Percentiles rank a stretch among this genome's conserved stretches.
Conservation (phyloP, 2,113 vertebrate genomes). For the Malurus alboscapulatus region DNA sequence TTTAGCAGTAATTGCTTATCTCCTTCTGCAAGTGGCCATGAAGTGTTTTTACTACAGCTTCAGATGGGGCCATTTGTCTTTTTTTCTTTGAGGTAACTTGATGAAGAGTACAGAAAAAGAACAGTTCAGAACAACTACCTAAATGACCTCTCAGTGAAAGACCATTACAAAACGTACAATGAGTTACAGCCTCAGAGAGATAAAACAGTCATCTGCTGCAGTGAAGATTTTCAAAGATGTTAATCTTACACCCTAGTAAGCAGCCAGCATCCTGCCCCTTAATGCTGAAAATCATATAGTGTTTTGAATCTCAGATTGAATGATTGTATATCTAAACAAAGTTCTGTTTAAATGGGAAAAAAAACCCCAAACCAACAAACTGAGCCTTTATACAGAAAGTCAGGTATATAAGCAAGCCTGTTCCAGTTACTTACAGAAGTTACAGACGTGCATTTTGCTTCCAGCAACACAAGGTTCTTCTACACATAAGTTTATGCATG, state of each 20-base stretch:
- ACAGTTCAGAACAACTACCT: background rate
- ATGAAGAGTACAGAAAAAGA: background rate
- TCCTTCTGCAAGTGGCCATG: background rate
- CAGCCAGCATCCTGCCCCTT: background rate
- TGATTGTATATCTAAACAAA: background rate
- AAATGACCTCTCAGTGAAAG: background rate
- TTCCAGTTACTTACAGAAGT: background rate
- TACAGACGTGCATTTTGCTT: background rate
- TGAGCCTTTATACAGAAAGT: background rate
- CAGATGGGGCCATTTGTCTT: background rate
- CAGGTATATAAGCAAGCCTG: background rate
- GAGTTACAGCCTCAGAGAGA: background rate
- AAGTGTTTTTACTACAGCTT: background rate
- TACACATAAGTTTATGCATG: background rate
- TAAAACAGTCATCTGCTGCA: background rate
- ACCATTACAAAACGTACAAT: background rate
- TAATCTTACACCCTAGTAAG: background rate
- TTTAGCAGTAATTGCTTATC: background rate
- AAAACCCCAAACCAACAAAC: background rate
- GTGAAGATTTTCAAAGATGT: background rate
- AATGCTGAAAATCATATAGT: background rate
- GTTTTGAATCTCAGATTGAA: background rate
- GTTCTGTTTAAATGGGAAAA: background rate
- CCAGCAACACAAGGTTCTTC: background rate
- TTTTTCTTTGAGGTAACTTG: background rate